Evolutionary conservation across 2,888 invertebrate genomes (phyloP).

Genomic region (Antitype chi): DNA sequence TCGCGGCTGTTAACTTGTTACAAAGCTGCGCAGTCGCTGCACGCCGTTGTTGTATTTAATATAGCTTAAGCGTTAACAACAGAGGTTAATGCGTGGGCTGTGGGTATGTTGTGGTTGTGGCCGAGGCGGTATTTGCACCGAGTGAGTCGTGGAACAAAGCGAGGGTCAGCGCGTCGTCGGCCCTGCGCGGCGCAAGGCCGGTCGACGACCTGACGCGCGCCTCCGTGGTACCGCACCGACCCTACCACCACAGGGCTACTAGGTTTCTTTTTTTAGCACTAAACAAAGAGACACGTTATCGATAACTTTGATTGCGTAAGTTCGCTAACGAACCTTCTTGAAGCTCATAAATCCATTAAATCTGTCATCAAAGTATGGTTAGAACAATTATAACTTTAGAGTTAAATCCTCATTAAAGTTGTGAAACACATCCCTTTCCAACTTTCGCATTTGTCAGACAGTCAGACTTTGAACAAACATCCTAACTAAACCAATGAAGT

Average conservation of each 20-base stretch:
- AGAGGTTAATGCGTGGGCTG: constrained; percentile 71
- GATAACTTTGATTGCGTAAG: constrained; percentile 39
- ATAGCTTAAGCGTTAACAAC: constrained; percentile 63
- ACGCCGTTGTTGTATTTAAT: constrained; percentile 55
- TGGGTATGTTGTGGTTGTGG: constrained; percentile 69
- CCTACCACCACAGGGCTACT: constrained; percentile 75
- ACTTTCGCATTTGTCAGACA: constrained; percentile 42
- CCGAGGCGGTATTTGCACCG: constrained; percentile 70
- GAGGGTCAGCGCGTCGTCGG: constrained; percentile 83
- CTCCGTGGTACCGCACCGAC: constrained; percentile 76
- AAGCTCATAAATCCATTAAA: not conserved
- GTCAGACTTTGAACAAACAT: constrained; percentile 43
- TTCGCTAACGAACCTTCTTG: not conserved
- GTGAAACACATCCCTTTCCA: constrained; percentile 17
- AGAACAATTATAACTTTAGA: constrained; percentile 6
- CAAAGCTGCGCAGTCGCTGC: constrained; percentile 37
- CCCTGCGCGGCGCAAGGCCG: constrained; percentile 88
- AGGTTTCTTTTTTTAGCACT: constrained; percentile 74
- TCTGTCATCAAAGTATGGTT: not conserved
- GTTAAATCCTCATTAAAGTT: constrained; percentile 36
- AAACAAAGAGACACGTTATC: constrained; percentile 60
- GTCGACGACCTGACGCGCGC: constrained; percentile 86
- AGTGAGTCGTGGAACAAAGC: constrained; percentile 81
- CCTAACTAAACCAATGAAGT: constrained; percentile 34
- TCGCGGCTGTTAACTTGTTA: constrained; percentile 34